Base-by-base conservation (phyloP, 2,888 invertebrate species). In the Synanthedon myopaeformis region DNA sequence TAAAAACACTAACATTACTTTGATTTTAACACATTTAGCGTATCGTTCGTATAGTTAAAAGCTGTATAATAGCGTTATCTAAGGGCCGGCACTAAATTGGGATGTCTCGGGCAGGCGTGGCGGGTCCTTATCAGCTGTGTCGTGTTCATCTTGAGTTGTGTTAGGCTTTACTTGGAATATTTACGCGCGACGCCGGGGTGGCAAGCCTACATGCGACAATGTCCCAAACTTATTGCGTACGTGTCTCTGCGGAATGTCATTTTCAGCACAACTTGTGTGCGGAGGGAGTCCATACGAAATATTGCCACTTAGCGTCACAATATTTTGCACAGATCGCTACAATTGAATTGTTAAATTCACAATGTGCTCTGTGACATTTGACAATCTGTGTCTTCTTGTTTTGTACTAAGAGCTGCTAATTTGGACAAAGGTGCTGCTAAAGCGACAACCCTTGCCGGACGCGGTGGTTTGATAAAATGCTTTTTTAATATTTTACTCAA, bases 41-140 rank as follows among this genome's bases (percentile, higher is more conserved):
- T 84, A 85, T 84, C 83, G 70, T 65, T 62, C 76, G 71, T 83
- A 82, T 87, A 87, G 86, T 87, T 87, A 86, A 86, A 86, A 87
- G 86, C 86, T 82, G 82, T 82, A 84, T 87, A 86, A 87, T 87
- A 82, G 86, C 79, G 82, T 86, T 87, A 87, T 87, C 87, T 81
- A 66, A 59, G 76, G 74, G 69, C 76, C 74, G 84, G 86, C 74
- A 86, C 83, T 86, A 86, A 86, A 87, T 87, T 87, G 85, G 87
- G 85, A 86, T 84, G 87, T 87, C 84, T 81, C 74, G 70, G 70
- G 69, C 70, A 73, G 80, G 74, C 74, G 77, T 77, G 81, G 79
- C 74, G 72, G 67, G 66, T 57, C 65, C 76, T 86, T 87, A 86
- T 86, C 86, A 84, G 82, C 80, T 80, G 79, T 79, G 86, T 85